Conservation (phyloP, 2,888 invertebrate species). For the Agrilus mali region DNA sequence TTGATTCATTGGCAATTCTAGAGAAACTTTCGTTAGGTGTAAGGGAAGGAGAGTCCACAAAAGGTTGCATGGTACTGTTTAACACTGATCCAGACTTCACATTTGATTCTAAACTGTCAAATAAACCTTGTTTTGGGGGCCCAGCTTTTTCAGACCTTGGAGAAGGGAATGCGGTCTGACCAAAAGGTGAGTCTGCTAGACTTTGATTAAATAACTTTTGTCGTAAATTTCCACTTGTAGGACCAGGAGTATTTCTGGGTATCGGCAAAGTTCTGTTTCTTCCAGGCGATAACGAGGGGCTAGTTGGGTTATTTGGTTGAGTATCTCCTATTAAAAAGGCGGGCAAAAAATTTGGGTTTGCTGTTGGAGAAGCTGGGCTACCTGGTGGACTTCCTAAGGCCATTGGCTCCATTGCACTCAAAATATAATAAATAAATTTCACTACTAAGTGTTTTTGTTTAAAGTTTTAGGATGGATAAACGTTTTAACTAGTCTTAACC, state of each 20-base stretch:
- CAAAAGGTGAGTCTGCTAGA: constrained; percentile 27
- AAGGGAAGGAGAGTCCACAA: constrained; percentile 14
- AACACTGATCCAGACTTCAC: constrained; percentile 17
- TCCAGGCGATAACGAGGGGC: constrained; percentile 24
- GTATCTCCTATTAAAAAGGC: constrained; percentile 64
- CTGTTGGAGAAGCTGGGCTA: constrained; percentile 52
- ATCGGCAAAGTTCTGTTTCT: constrained; percentile 15
- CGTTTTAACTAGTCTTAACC: no score
- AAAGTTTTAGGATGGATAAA: no score
- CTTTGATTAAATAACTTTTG: constrained; percentile 28
- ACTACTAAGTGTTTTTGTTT: no score
- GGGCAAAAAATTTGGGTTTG: constrained; percentile 59
- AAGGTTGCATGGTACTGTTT: constrained; percentile 22
- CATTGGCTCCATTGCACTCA: constrained; percentile 66
- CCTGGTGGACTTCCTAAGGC: constrained; percentile 65
- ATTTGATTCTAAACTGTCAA: constrained; percentile 43
- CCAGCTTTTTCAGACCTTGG: constrained; percentile 44
- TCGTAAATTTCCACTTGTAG: constrained; percentile 16
- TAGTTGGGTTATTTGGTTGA: constrained; percentile 39
- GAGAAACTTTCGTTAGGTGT: constrained; percentile 23
- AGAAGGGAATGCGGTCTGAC: constrained; percentile 27
- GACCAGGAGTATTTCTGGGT: no score
- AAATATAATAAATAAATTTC: constrained; percentile 1
- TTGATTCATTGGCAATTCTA: constrained; percentile 23
- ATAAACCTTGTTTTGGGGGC: constrained; percentile 56